Percentiles rank a stretch among this genome's conserved stretches.
These are phyloP conservation scores for Hydrolagus affinis DNA, from an alignment of 2,113 vertebrate species.

Conservation along the genomic window DNA sequence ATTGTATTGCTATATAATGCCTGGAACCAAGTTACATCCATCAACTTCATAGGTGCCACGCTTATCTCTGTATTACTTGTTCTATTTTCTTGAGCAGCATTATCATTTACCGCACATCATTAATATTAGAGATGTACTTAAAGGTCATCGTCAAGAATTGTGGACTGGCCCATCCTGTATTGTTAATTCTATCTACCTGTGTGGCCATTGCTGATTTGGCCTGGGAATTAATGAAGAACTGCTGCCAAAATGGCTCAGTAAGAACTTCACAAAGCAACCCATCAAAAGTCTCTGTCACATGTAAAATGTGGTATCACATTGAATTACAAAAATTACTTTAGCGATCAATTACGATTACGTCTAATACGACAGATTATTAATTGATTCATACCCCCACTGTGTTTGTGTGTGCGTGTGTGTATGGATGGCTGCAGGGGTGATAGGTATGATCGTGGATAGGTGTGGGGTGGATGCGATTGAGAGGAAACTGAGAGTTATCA, in stretches of 20 bases:
- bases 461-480: background rate
- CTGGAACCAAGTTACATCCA: constrained; percentile 1
- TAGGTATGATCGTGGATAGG: no score
- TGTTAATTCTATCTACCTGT: constrained; percentile 12
- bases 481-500: background rate
- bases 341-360: no score
- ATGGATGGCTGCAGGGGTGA: no score
- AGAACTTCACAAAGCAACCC: background rate
- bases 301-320: background rate
- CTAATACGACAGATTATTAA: no score
- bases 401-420: no score
- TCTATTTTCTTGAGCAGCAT: constrained; percentile 21
- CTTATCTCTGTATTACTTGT: constrained; percentile 5
- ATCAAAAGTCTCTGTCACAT: background rate
- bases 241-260: background rate
- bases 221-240: background rate
- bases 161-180: background rate
- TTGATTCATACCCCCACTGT: no score
- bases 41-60: background rate
- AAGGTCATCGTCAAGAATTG: constrained; percentile 20
- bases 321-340: no score
- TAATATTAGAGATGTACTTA: constrained; percentile 18
- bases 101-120: background rate
- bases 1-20: constrained; percentile 14
- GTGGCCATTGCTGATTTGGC: background rate